Evolutionary conservation across 1,140 invertebrate genomes (phyloP).

Genomic region (Caerostris darwini): DNA sequence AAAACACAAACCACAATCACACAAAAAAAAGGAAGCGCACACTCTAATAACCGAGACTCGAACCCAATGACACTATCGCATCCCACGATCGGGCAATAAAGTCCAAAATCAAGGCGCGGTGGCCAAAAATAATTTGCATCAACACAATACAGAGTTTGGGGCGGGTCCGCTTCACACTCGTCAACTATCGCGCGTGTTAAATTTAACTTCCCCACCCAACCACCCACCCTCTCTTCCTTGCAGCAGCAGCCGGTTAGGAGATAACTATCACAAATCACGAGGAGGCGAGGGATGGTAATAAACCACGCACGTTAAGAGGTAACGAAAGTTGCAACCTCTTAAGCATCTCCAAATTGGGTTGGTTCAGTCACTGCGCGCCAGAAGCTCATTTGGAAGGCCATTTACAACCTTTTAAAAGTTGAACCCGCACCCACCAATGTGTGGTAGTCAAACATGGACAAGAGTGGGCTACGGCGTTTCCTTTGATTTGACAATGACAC

Average conservation of each 20-base stretch:
- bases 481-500: constrained; percentile 7
- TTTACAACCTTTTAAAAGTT: neutral
- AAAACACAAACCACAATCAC: neutral
- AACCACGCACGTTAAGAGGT: neutral
- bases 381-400: constrained; percentile 16
- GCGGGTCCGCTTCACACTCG: neutral
- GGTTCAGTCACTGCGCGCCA: neutral
- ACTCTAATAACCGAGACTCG: neutral
- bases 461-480: neutral
- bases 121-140: constrained; percentile 24
- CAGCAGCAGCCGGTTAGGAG: neutral
- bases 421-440: neutral
- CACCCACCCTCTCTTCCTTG: neutral
- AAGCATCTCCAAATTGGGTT: neutral
- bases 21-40: too few relatives aligned
- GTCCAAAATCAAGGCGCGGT: neutral
- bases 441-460: neutral
- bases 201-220: neutral
- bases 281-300: neutral
- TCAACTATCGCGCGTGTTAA: constrained; percentile 4
- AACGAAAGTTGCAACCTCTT: neutral
- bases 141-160: neutral
- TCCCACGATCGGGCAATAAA: neutral
- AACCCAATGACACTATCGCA: constrained; percentile 25
- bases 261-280: constrained; percentile 18